Base-by-base conservation (phyloP, 2,113 vertebrate species). In the Pygoscelis antarcticus region DNA sequence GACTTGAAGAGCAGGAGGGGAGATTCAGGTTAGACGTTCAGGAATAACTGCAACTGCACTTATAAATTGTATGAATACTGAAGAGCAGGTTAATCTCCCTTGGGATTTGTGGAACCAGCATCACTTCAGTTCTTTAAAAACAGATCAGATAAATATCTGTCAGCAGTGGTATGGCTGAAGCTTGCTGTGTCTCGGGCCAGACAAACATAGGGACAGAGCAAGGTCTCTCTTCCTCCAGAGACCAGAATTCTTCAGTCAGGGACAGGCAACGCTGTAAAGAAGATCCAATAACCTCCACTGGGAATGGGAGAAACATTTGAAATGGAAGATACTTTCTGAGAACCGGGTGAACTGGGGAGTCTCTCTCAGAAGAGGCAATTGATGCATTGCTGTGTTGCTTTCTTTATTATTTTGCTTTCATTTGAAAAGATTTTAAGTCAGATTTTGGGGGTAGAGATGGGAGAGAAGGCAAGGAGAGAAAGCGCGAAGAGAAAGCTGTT, bases 11-110 rank as follows among this genome's bases (percentile, higher is more conserved):
- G 65, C 78, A 87, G 61, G 47, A 95, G 70, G 52, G 38, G 44
- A 90, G 54, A 86, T 80, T 69, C 77, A 84, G 34, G 54, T 81
- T 87, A 87, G 49, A 87, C 40, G 40, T 57, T 89, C 69, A 76
- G 70, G 65, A 93, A 91, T 76, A 90, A 75, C 58, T 76, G n/a
- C 74, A 90, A 75, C 58, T 76, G n/a, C 74, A 79, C 90, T 95
- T 71, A 84, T 91, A 82, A 93, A 79, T 30, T 42, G 13, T 26
- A 64, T 71, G 66, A 94, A 72, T 86, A 72, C 32, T 62, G 61
- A 91, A 87, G 32, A 51, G 32, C 0, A 5, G 40, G 32, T 68
- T 34, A 71, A 5, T 46, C 0, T 76, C 47, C 55, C 15, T 36
- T 71, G 78, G 44, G 58, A 68, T 85, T 62, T 82, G 32, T 71